Evolutionary conservation across 2,797 vertebrate genomes (phyloP).

Genomic region (Holocentrus rufus): DNA sequence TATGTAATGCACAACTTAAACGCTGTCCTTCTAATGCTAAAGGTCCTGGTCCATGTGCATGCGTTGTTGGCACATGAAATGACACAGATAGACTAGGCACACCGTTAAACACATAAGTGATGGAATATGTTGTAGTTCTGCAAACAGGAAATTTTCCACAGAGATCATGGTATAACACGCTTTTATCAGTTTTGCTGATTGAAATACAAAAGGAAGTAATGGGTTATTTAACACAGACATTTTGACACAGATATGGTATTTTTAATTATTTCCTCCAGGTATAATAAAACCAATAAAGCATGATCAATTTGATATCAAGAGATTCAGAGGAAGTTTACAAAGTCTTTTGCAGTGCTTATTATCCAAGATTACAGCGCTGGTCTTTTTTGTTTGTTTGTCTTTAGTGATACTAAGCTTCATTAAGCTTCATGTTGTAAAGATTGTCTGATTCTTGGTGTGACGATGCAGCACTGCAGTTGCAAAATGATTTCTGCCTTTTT

Average conservation of each 20-base stretch:
- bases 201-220: too few relatives aligned
- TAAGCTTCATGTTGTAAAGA: too few relatives aligned
- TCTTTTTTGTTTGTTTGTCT: neutral
- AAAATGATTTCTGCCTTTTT: neutral
- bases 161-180: too few relatives aligned
- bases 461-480: too few relatives aligned
- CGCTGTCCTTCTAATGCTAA: constrained; percentile 38
- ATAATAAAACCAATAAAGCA: neutral
- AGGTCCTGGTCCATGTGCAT: constrained; percentile 17
- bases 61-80: neutral
- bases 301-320: neutral
- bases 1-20: constrained; percentile 17
- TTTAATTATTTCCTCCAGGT: neutral
- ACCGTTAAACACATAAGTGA: neutral
- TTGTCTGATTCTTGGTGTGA: neutral
- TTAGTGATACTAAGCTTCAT: neutral
- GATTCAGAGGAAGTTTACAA: neutral
- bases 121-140: neutral
- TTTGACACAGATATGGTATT: neutral
- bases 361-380: neutral
- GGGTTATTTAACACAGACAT: neutral
- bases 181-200: too few relatives aligned
- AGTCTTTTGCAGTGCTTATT: neutral
- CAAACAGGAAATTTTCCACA: too few relatives aligned
- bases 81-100: neutral